Evolutionary conservation across 1,140 invertebrate genomes (phyloP), one percentile per base, ranked within the genome.

Genomic region (Proales similis): DNA sequence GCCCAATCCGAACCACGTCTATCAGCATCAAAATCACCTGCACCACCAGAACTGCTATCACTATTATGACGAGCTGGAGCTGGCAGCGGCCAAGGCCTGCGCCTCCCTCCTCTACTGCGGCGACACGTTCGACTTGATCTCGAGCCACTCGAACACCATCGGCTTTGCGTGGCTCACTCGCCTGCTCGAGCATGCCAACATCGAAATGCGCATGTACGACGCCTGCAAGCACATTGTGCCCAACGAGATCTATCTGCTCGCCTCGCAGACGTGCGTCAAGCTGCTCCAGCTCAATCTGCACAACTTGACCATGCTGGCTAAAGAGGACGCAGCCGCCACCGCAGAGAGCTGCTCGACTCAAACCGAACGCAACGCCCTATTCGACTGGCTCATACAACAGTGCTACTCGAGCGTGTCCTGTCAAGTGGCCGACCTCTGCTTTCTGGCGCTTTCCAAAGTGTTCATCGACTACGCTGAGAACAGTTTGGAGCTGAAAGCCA

Each of bases 251-350:
- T 89, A 90, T 73, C 82, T 85, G 63, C 74, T 97, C 63, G 90
- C 85, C 0, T 83, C 90, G 42, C 90, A 96, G 77, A 95, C 90
- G 0, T 85, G 97, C 6, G 86, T 95, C 1, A 75, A 95, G 27
- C 75, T 98, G 22, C 75, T 99, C 43, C 92, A 98, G 76, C 90
- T 88, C 66, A 99, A 98, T 79, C 86, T 91, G 1, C 92, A 97
- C 72, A 86, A 87, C 53, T 88, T 90, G 0, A 82, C 86, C 2
- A 76, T 98, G 12, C 77, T 98, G 4, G n/a, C n/a, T n/a, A n/a
- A n/a, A n/a, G n/a, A n/a, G n/a, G n/a, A n/a, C n/a, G n/a, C n/a
- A n/a, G n/a, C n/a, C n/a, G n/a, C n/a, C n/a, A n/a, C n/a, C n/a
- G n/a, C n/a, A n/a, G 32, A 26, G 12, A 39, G 22, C 2, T 27